Percentiles rank a stretch among this genome's conserved stretches.
These are phyloP conservation scores for Phymatocera aterrima DNA, from an alignment of 2,888 invertebrate genomes.

Conservation along the genomic window DNA sequence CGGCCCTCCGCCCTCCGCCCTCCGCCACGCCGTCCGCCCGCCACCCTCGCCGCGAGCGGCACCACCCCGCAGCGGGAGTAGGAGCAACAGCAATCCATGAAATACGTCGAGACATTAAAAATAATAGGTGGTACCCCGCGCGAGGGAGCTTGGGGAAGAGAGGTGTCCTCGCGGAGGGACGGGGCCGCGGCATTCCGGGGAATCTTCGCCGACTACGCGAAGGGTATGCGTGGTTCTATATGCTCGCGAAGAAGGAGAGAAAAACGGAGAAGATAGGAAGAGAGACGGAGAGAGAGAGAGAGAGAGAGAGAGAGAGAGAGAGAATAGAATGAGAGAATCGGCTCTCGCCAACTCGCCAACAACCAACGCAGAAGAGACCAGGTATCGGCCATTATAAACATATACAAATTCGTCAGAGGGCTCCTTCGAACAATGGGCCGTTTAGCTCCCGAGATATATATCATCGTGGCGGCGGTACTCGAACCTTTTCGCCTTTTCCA, in stretches of 20 bases:
- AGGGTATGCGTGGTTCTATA: constrained; percentile 24
- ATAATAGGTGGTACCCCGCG: constrained; percentile 63
- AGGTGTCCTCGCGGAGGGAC: constrained; percentile 25
- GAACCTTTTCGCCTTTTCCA: constrained; percentile 39
- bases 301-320: not conserved
- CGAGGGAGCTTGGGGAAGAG: constrained; percentile 23
- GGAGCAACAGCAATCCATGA: constrained; percentile 44
- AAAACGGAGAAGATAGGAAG: too few relatives aligned
- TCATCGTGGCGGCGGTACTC: constrained; percentile 67
- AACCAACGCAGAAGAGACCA: constrained; percentile 49
- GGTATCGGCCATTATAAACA: constrained; percentile 72
- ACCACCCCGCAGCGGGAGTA: not conserved
- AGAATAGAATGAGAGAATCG: not conserved
- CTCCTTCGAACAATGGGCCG: constrained; percentile 72
- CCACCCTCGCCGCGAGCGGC: constrained; percentile 32
- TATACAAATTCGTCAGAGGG: constrained; percentile 74
- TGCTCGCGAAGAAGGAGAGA: constrained; percentile 7
- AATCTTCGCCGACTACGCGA: constrained; percentile 6
- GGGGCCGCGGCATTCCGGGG: constrained; percentile 32
- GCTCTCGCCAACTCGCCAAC: constrained; percentile 16
- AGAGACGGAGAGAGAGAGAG: not conserved
- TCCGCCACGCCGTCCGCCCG: not conserved
- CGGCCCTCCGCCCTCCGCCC: not conserved
- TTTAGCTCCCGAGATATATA: constrained; percentile 73
- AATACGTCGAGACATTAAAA: constrained; percentile 68